Evolutionary conservation across 2,113 vertebrate genomes (phyloP), one percentile per base, ranked within the genome.

Genomic region (Petroica traversi): DNA sequence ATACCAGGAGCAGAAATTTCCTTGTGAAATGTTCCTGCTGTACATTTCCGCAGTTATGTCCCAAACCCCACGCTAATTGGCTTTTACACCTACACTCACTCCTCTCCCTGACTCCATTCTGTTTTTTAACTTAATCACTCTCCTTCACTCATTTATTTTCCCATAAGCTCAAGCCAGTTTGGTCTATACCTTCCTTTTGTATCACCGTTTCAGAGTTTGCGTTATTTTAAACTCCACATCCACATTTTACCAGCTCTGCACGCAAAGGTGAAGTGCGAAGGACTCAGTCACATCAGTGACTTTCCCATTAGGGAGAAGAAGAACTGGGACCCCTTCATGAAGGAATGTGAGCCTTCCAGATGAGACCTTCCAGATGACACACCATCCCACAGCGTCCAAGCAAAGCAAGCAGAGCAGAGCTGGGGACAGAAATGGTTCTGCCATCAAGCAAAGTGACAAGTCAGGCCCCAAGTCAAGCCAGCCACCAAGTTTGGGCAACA

Each of bases 1-100:
- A 68, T 67, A 71, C 25, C 55, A 61, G 38, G 82, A 61, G 57
- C 49, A 94, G 49, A 81, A 91, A 82, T 54, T 85, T 81, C 77
- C 74, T 57, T 52, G 48, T 78, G 80, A 88, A 88, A 91, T 86
- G 63, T 95, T 92, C 75, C 79, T 76, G 54, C 76, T 72, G 86
- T 80, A 67, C 48, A 64, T 86, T 95, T 97, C 83, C 18, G 1
- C 64, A 80, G 86, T 87, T 91, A 63, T 58, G 31, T 91, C 73
- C 89, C 74, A 89, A 91, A 80, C 41, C 38, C 66, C 34, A 78
- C 33, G 14, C 41, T 91, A 91, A 74, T 25, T 45, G 71, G 48
- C 58, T 92, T 78, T 68, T 85, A 77, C 84, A 85, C 80, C 77
- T 87, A 81, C 86, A 64, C 52, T 86, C 40, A 38, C 76, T 87